phyloP scores from a whole-genome alignment of 1,140 invertebrate genomes.

The Agraylea sexmaculata region DNA sequence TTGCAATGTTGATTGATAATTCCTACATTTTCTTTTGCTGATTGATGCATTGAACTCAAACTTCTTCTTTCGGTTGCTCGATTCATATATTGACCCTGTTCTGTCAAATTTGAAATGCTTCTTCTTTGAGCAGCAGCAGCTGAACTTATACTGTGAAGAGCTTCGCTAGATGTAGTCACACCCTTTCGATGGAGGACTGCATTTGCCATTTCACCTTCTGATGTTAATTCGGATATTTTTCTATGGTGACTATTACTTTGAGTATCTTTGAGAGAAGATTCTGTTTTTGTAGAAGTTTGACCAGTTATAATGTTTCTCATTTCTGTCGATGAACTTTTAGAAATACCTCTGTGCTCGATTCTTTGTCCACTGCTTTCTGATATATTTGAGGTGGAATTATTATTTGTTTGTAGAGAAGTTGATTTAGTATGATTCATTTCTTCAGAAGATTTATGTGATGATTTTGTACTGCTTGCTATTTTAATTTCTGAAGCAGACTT shows the following conservation, averaged over 20 bases:
- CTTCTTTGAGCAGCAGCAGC: constrained; percentile 65
- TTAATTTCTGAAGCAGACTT: too few relatives aligned
- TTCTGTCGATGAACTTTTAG: constrained; percentile 3
- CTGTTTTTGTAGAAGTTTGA: too few relatives aligned
- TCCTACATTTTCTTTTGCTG: constrained; percentile 37
- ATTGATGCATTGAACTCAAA: constrained; percentile 62
- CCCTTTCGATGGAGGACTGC: constrained; percentile 65
- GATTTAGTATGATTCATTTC: not conserved
- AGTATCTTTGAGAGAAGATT: too few relatives aligned
- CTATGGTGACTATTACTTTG: too few relatives aligned
- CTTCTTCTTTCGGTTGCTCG: constrained; percentile 57
- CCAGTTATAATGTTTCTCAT: constrained; percentile 8
- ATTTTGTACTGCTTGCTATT: too few relatives aligned
- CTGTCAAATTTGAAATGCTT: constrained; percentile 63
- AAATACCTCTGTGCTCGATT: constrained; percentile 1
- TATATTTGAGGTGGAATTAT: not conserved
- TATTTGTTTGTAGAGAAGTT: not conserved
- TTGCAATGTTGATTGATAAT: constrained; percentile 38
- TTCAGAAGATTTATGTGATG: too few relatives aligned
- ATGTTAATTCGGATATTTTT: constrained; percentile 55
- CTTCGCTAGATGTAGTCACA: constrained; percentile 43
- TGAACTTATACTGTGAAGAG: constrained; percentile 56
- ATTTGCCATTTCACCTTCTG: constrained; percentile 59
- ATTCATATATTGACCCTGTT: constrained; percentile 54
- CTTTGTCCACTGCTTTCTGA: not conserved